Evolutionary conservation across 2,797 vertebrate species (phyloP).

Genomic region (Mycteria americana): DNA sequence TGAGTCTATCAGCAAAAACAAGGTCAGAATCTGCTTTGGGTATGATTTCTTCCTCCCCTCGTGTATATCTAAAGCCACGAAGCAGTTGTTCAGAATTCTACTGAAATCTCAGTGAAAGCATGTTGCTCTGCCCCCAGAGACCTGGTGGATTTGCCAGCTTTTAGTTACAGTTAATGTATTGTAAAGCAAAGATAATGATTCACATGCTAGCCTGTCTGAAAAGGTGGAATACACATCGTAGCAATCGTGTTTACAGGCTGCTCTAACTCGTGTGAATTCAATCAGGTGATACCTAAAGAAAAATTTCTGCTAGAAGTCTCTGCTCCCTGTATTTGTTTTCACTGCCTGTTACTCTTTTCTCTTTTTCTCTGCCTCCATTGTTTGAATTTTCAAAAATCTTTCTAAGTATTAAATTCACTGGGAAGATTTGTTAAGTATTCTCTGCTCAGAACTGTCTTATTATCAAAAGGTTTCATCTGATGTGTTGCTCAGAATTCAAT

Average conservation of each 20-base stretch:
- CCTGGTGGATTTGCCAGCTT: neutral
- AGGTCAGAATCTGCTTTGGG: constrained; percentile 81
- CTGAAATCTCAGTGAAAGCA: neutral
- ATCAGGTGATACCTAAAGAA: neutral
- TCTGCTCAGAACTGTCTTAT: neutral
- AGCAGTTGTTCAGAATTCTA: neutral
- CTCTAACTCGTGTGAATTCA: neutral
- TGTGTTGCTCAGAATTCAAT: neutral
- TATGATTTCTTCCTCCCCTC: neutral
- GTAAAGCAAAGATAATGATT: neutral
- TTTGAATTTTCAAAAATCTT: neutral
- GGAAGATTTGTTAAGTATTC: neutral
- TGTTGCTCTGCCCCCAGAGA: neutral
- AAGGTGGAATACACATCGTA: neutral
- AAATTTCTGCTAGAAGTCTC: neutral
- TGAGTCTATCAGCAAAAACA: constrained; percentile 93
- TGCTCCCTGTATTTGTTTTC: neutral
- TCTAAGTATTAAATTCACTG: neutral
- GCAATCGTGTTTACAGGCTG: neutral
- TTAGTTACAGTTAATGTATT: neutral
- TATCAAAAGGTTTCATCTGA: neutral
- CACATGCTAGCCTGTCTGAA: neutral
- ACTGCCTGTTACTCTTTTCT: neutral
- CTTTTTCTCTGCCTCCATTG: neutral
- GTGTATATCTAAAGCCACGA: neutral